Evolutionary conservation across 2,113 vertebrate genomes (phyloP).

Genomic region (Siphamia tubifer): DNA sequence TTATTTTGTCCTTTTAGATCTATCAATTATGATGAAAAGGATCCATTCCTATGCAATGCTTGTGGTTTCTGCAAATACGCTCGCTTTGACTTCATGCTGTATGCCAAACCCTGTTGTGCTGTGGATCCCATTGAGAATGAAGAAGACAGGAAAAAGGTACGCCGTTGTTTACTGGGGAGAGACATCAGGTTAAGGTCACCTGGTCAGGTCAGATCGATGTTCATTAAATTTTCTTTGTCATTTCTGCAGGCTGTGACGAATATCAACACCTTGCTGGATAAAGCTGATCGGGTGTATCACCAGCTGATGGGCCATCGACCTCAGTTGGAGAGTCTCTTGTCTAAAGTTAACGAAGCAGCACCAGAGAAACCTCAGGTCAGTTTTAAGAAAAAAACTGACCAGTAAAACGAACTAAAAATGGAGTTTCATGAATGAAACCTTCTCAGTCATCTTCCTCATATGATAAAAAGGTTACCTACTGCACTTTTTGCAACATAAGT

Average conservation of each 20-base stretch:
- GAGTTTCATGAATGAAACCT: background rate
- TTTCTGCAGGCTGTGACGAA: slow-evolving; percentile 91
- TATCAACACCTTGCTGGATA: slow-evolving; percentile 96
- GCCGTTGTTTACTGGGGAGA: background rate
- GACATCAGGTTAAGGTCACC: too few relatives aligned
- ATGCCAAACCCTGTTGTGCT: slow-evolving; percentile 95
- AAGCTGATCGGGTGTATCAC: slow-evolving; percentile 97
- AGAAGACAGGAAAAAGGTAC: slow-evolving; percentile 96
- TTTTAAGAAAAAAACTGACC: background rate
- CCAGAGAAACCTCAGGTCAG: slow-evolving; percentile 96
- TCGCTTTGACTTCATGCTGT: slow-evolving; percentile 98
- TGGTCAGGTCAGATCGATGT: too few relatives aligned
- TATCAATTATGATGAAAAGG: slow-evolving; percentile 98
- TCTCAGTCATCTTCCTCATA: background rate
- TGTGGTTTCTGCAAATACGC: slow-evolving; percentile 99
- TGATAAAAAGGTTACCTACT: background rate
- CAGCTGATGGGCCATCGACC: slow-evolving; percentile 98
- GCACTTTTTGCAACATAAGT: too few relatives aligned
- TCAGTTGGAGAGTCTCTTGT: slow-evolving; percentile 93
- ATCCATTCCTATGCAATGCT: slow-evolving; percentile 97
- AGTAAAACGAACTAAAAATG: too few relatives aligned
- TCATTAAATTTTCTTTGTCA: background rate
- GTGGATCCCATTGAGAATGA: slow-evolving; percentile 99
- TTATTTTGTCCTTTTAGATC: slow-evolving; percentile 78
- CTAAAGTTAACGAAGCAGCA: slow-evolving; percentile 96